Conservation (phyloP, 1,140 invertebrate genomes). For the Drosophila nikananu region DNA sequence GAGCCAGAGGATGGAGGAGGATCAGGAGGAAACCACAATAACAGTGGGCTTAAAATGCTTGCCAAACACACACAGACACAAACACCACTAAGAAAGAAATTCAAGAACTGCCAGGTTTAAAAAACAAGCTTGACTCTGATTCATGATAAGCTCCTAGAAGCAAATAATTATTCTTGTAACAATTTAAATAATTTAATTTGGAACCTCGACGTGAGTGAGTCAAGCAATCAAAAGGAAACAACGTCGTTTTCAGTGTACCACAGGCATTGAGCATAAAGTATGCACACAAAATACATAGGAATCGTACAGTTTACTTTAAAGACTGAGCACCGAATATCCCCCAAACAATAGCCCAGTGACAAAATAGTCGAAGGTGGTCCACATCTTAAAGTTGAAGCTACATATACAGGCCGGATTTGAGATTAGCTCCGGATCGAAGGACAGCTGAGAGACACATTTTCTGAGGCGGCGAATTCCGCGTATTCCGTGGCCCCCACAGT, state of each 20-base stretch:
- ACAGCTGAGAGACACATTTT: slow-evolving; percentile 26
- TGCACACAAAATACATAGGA: slow-evolving; percentile 58
- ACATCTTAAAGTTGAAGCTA: slow-evolving; percentile 19
- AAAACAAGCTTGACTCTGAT: background rate
- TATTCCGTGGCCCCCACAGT: slow-evolving; percentile 33
- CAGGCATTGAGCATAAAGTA: slow-evolving; percentile 30
- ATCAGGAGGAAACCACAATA: slow-evolving; percentile 55
- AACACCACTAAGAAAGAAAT: slow-evolving; percentile 10
- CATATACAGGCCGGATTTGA: slow-evolving; percentile 1
- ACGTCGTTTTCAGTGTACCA: background rate
- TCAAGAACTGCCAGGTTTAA: background rate
- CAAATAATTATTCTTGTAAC: background rate
- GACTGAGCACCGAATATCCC: slow-evolving; percentile 63
- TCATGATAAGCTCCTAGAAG: too few species aligned
- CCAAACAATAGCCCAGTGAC: slow-evolving; percentile 32
- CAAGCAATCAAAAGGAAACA: background rate
- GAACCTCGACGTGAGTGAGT: background rate
- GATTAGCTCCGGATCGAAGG: slow-evolving; percentile 12
- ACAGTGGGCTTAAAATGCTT: slow-evolving; percentile 74
- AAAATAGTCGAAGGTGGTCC: slow-evolving; percentile 34
- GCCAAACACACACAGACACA: slow-evolving; percentile 55
- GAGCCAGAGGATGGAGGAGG: slow-evolving; percentile 27
- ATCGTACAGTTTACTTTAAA: slow-evolving; percentile 75
- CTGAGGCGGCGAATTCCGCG: slow-evolving; percentile 34
- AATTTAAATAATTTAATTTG: background rate